phyloP scores from a whole-genome alignment of 2,888 invertebrate genomes.

The Caenorhabditis sp. region DNA sequence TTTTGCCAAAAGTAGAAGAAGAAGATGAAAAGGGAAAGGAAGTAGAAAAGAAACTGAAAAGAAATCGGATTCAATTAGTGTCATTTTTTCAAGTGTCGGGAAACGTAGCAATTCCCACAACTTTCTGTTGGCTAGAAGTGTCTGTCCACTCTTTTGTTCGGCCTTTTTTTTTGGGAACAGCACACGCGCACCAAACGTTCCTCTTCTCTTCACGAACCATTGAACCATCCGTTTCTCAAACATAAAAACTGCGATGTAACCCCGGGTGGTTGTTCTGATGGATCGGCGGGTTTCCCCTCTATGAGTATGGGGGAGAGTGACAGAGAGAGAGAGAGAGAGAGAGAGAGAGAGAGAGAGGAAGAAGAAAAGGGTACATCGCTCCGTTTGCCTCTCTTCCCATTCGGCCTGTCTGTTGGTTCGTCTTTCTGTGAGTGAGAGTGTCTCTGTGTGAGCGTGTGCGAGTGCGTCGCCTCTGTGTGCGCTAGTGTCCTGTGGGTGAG shows the following conservation, averaged over 20 bases:
- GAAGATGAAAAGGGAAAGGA: neutral
- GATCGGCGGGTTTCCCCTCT: constrained; percentile 12
- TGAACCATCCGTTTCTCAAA: constrained; percentile 30
- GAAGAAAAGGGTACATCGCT: neutral
- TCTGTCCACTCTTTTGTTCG: constrained; percentile 2
- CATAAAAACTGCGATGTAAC: constrained; percentile 28
- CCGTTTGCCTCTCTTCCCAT: neutral
- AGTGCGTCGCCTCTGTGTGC: neutral
- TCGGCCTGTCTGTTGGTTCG: constrained; percentile 1
- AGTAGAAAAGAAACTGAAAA: neutral
- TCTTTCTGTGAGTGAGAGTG: constrained; percentile 13
- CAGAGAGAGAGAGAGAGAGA: neutral
- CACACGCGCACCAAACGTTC: neutral
- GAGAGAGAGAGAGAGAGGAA: neutral
- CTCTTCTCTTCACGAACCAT: constrained; percentile 2
- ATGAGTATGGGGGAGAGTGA: constrained; percentile 5
- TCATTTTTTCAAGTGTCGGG: no score
- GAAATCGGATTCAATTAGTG: constrained; percentile 8
- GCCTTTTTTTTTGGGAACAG: neutral
- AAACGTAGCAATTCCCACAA: no score
- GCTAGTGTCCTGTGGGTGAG: constrained; percentile 29
- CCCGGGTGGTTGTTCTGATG: constrained; percentile 2
- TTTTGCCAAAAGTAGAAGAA: neutral
- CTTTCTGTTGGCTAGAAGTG: no score
- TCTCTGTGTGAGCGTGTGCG: constrained; percentile 13